A percentile compares a stretch with the other conserved stretches of the same genome.
Conservation (phyloP, 2,797 vertebrate genomes). For the Diplodus puntazzo region DNA sequence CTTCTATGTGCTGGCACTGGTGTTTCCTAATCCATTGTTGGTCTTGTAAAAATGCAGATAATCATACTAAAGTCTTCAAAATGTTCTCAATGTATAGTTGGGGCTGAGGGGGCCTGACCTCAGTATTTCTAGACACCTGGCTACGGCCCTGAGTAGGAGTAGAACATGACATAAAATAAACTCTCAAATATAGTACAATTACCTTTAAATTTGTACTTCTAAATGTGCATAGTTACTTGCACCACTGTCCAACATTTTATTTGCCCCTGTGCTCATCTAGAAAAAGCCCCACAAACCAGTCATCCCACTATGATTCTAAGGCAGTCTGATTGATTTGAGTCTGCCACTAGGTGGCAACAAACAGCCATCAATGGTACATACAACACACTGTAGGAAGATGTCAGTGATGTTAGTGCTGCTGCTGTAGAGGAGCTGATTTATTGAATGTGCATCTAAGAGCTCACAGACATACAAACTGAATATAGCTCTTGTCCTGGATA, state of each 20-base stretch:
- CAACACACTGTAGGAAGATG: not conserved
- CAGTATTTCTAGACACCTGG: no score
- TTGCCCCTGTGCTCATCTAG: not conserved
- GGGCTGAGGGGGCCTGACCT: no score
- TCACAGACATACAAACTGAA: not conserved
- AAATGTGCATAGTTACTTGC: no score
- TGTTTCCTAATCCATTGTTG: no score
- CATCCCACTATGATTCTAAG: not conserved
- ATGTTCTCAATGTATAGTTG: no score
- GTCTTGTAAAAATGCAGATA: no score
- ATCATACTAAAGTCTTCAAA: no score
- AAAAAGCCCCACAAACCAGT: not conserved
- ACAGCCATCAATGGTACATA: not conserved
- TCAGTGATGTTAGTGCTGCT: not conserved
- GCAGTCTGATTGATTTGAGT: not conserved
- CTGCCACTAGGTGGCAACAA: slow-evolving; percentile 55
- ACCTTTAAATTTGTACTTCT: no score
- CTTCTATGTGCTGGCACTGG: no score
- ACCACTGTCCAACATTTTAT: not conserved
- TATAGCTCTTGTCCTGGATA: not conserved
- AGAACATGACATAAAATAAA: no score
- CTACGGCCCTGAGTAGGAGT: no score
- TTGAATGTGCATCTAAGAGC: not conserved
- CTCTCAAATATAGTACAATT: no score
- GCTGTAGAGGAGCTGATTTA: not conserved